Percentiles rank a stretch among this genome's conserved stretches.
phyloP scores from a whole-genome alignment of 2,888 invertebrate genomes.

The Ceramica pisi region DNA sequence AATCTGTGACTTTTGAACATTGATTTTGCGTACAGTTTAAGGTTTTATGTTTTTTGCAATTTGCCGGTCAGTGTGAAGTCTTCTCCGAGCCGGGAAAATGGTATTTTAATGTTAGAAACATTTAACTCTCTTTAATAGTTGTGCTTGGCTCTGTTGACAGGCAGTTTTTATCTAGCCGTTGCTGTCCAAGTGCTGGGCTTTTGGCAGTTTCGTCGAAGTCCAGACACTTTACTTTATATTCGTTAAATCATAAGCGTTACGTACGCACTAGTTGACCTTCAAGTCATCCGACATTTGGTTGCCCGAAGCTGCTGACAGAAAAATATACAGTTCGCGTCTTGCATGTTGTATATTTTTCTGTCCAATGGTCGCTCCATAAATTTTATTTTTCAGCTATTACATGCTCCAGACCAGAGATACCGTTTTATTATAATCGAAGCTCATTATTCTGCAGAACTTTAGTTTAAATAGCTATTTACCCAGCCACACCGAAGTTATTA shows the following conservation, averaged over 20 bases:
- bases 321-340: slow-evolving; percentile 1
- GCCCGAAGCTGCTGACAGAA: background rate
- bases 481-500: slow-evolving; percentile 43
- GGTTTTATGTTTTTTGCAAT: no score
- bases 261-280: slow-evolving; percentile 1
- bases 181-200: no score
- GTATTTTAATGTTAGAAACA: background rate
- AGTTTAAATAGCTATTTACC: slow-evolving; percentile 37
- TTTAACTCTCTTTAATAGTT: no score
- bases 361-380: background rate
- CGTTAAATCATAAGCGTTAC: no score
- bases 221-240: no score
- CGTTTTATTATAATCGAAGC: slow-evolving; percentile 3
- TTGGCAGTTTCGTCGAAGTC: no score
- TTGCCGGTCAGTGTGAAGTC: no score
- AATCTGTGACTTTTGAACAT: background rate
- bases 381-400: background rate
- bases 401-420: background rate
- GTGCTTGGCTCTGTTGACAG: no score
- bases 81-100: background rate
- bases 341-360: slow-evolving; percentile 21
- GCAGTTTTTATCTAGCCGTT: no score
- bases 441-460: background rate
- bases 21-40: background rate
- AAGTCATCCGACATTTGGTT: slow-evolving; percentile 6